Base-by-base conservation (phyloP, 2,797 vertebrate genomes). In the Sebastes melanostomus region DNA sequence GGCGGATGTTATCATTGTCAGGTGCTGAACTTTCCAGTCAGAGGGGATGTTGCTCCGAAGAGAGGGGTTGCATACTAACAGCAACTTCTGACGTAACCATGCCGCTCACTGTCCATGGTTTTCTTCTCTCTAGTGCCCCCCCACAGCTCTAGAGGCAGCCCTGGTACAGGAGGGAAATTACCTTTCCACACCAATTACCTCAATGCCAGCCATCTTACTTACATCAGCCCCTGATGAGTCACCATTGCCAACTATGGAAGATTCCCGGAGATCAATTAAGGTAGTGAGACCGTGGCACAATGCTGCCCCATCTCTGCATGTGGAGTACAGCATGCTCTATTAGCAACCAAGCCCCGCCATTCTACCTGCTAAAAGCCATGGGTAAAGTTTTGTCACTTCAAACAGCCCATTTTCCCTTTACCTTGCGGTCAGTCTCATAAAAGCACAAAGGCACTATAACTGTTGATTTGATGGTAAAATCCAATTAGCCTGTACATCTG, bases 401-500 rank as follows among this genome's bases (percentile, higher is more conserved):
- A 89, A 88, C 72, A 50, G 65, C 62, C 72, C 75, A 88, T 85
- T 89, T 89, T 85, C 38, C 66, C 70, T 91, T 90, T 89, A 93
- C 94, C 94, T 96, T 95, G 95, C 92, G 95, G 95, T 94, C 92
- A 93, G 94, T 82, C 95, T 94, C 85, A 85, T 96, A 96, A 97
- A 97, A 95, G 93, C 95, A 95, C 89, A 93, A 94, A 94, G 81
- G 68, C 89, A 93, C 88, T 94, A 93, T 89, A 95, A 96, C 94
- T 96, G 95, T 96, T 97, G 96, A 97, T 97, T 96, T 96, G 95
- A 97, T 95, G 95, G 96, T 94, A 94, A 98, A 98, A 98, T 96
- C 96, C 96, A 98, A 99, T 98, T 98, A 98, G 96, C 92, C 94
- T 92, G 94, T 97, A 96, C 96, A 98, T 97, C 96, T 96, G 97